A percentile compares a stretch with the other conserved stretches of the same genome.
phyloP scores from a whole-genome alignment of 2,113 vertebrate genomes.

The Mobula birostris region DNA sequence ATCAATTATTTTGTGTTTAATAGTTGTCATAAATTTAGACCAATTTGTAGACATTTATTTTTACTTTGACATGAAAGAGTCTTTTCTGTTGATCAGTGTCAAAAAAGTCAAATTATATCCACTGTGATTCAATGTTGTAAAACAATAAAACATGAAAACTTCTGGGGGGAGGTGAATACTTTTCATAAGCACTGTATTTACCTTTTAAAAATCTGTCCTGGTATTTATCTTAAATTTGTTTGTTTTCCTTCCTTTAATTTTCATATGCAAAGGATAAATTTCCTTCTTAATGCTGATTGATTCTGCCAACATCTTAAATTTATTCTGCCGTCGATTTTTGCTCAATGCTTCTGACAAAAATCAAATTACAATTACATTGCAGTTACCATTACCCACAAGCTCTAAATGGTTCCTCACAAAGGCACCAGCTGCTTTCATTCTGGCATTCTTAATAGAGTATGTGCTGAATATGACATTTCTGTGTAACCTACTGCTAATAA shows the following conservation, averaged over 20 bases:
- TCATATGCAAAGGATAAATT: neutral
- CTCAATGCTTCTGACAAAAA: slow-evolving; percentile 11
- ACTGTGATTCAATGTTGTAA: too few species aligned
- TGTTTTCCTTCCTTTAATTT: neutral
- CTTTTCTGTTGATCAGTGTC: too few species aligned
- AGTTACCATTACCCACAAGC: neutral
- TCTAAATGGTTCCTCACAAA: neutral
- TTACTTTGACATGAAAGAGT: too few species aligned
- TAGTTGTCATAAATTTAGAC: too few species aligned
- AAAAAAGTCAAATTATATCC: too few species aligned
- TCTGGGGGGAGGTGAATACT: too few species aligned
- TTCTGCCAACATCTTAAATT: slow-evolving; percentile 1
- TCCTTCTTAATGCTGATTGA: neutral
- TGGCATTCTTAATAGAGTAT: neutral
- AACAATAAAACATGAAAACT: too few species aligned
- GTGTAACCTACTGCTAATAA: neutral
- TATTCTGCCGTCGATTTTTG: neutral
- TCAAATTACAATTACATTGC: slow-evolving; percentile 10
- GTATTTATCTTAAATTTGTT: neutral
- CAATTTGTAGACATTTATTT: too few species aligned
- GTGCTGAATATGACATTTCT: neutral
- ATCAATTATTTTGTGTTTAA: too few species aligned
- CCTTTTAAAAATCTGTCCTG: neutral
- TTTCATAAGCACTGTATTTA: neutral
- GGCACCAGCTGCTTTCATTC: neutral